These are phyloP conservation scores for Hydropsyche betteni DNA, from an alignment of 2,888 invertebrate genomes.

Conservation along the genomic window DNA sequence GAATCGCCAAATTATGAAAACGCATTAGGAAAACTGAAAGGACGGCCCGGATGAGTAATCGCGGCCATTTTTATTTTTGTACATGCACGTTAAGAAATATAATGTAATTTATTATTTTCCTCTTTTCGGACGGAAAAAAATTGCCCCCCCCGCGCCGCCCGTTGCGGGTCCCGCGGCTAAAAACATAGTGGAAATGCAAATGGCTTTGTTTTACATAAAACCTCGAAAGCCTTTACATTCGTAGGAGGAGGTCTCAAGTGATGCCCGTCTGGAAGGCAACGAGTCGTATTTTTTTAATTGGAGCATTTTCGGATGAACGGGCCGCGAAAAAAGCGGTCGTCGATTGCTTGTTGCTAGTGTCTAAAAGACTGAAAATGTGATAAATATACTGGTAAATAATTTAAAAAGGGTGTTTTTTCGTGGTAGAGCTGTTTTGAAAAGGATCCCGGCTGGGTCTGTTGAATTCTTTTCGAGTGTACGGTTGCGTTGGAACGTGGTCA, in stretches of 20 bases:
- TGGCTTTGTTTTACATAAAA: slow-evolving; percentile 29
- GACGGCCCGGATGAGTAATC: slow-evolving; percentile 17
- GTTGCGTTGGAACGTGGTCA: no score
- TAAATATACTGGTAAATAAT: no score
- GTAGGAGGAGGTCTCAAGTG: not conserved
- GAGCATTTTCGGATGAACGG: not conserved
- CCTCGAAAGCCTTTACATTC: slow-evolving; percentile 23
- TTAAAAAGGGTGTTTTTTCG: no score
- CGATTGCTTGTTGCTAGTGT: not conserved
- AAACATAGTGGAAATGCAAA: slow-evolving; percentile 26
- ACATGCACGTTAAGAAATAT: slow-evolving; percentile 13
- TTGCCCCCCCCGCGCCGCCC: not conserved
- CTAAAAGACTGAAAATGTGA: no score
- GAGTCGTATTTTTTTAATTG: slow-evolving; percentile 32
- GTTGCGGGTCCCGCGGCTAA: not conserved
- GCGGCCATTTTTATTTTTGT: slow-evolving; percentile 27
- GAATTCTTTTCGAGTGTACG: no score
- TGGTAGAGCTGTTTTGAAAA: no score
- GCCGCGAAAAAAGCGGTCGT: slow-evolving; percentile 7
- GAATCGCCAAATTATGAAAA: slow-evolving; percentile 31
- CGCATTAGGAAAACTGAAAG: slow-evolving; percentile 21
- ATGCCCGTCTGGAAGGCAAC: not conserved
- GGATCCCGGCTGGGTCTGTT: no score
- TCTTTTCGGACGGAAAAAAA: slow-evolving; percentile 3
- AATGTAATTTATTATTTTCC: slow-evolving; percentile 22